phyloP scores from a whole-genome alignment of 2,113 vertebrate species.

The Rhizomys pruinosus region DNA sequence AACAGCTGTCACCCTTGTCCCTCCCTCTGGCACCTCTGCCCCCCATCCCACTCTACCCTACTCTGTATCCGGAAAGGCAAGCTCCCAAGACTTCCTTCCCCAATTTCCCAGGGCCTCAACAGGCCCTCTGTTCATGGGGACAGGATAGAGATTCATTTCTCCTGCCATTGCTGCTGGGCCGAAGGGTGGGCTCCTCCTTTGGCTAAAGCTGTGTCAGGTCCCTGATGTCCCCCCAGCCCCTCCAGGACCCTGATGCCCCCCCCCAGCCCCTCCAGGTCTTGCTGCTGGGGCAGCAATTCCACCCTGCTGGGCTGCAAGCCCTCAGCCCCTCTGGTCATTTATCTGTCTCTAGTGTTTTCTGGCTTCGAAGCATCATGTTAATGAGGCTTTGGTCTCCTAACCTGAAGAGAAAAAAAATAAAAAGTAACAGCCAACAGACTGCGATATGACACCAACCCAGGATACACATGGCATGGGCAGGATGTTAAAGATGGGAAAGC shows the following conservation, averaged over 20 bases:
- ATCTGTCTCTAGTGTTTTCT: not conserved
- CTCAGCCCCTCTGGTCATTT: not conserved
- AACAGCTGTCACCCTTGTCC: not conserved
- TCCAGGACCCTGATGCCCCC: too few relatives aligned
- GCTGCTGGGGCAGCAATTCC: not conserved
- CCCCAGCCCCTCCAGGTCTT: not conserved
- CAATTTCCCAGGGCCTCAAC: rapidly evolving
- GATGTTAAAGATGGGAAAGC: not conserved
- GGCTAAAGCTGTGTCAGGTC: not conserved
- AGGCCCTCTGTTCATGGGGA: not conserved
- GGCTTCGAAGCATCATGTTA: slow-evolving; percentile 15
- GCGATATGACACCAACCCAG: not conserved
- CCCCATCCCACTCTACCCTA: not conserved
- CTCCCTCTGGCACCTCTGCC: too few relatives aligned
- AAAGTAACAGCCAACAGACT: not conserved
- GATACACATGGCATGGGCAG: not conserved
- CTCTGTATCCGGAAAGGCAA: not conserved
- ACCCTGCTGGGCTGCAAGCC: not conserved
- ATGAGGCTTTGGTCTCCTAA: slow-evolving; percentile 28
- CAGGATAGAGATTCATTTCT: too few relatives aligned
- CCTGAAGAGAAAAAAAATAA: slow-evolving; percentile 37
- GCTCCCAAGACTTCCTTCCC: not conserved
- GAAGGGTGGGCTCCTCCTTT: not conserved
- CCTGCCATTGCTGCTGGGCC: not conserved
- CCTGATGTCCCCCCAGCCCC: too few relatives aligned